Percentiles rank a stretch among this genome's conserved stretches.
Evolutionary conservation across 2,888 invertebrate genomes (phyloP).

Genomic region (Plagodis pulveraria): DNA sequence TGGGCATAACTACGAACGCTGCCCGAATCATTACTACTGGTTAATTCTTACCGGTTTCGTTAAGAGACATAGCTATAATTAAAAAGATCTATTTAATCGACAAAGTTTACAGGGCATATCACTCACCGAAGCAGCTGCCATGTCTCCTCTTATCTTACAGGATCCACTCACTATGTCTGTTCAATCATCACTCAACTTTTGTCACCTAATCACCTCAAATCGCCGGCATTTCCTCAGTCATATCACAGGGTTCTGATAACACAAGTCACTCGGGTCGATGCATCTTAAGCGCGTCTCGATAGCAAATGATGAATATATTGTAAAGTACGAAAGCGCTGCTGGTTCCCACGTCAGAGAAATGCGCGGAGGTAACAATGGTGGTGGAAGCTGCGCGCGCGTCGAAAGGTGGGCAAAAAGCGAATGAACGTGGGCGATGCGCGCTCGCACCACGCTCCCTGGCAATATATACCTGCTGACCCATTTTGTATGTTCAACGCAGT

Average conservation of each 20-base stretch:
- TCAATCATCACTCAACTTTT: slow-evolving; percentile 78
- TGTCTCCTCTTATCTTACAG: slow-evolving; percentile 65
- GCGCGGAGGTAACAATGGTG: slow-evolving; percentile 65
- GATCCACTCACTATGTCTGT: slow-evolving; percentile 67
- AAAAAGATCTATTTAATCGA: slow-evolving; percentile 23
- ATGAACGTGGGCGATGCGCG: slow-evolving; percentile 66
- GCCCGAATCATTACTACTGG: background rate
- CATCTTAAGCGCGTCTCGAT: slow-evolving; percentile 64
- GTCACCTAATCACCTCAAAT: slow-evolving; percentile 63
- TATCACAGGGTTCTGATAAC: slow-evolving; percentile 27
- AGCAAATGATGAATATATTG: slow-evolving; percentile 59
- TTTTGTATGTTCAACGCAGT: slow-evolving; percentile 56
- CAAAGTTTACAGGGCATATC: slow-evolving; percentile 31
- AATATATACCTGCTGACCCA: slow-evolving; percentile 78
- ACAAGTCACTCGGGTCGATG: slow-evolving; percentile 43
- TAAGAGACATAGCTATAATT: background rate
- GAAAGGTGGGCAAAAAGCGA: slow-evolving; percentile 84
- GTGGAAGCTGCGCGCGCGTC: slow-evolving; percentile 80
- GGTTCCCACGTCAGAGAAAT: slow-evolving; percentile 83
- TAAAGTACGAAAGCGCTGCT: slow-evolving; percentile 72
- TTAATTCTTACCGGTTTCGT: background rate
- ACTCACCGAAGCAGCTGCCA: slow-evolving; percentile 72
- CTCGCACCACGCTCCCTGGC: slow-evolving; percentile 43
- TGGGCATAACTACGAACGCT: too few relatives aligned
- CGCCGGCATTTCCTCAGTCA: slow-evolving; percentile 59